Evolutionary conservation across 2,797 vertebrate species (phyloP).

Genomic region (Spatula versicolor): DNA sequence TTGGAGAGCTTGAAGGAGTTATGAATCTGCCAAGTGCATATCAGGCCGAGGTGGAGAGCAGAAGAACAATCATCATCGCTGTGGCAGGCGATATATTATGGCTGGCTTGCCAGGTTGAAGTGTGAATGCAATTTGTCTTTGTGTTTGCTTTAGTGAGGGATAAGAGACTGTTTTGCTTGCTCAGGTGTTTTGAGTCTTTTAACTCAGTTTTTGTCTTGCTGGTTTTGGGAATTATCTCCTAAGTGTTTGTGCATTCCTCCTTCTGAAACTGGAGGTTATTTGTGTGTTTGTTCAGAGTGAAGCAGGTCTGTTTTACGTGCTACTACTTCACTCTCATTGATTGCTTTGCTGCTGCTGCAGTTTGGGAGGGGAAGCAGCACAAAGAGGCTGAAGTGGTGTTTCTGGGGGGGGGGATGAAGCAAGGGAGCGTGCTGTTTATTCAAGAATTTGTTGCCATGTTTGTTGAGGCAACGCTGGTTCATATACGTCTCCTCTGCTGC

Average conservation of each 20-base stretch:
- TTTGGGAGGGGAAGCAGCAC: slow-evolving; percentile 40
- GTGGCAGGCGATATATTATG: slow-evolving; percentile 51
- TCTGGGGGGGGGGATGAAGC: not conserved
- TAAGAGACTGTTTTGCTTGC: slow-evolving; percentile 58
- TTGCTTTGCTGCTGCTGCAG: slow-evolving; percentile 47
- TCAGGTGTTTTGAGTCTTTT: slow-evolving; percentile 60
- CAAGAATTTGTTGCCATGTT: slow-evolving; percentile 24
- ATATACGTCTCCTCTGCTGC: not conserved
- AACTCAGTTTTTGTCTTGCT: slow-evolving; percentile 42
- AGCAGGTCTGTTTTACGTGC: slow-evolving; percentile 2
- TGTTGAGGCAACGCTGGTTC: not conserved
- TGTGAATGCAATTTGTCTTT: not conserved
- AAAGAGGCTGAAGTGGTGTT: slow-evolving; percentile 48
- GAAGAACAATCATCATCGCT: slow-evolving; percentile 19
- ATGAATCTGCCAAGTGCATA: slow-evolving; percentile 27
- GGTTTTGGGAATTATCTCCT: slow-evolving; percentile 47
- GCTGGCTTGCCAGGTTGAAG: slow-evolving; percentile 5
- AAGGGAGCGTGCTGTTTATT: slow-evolving; percentile 8
- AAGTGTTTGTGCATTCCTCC: slow-evolving; percentile 57
- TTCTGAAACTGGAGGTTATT: slow-evolving; percentile 35
- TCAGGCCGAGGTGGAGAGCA: slow-evolving; percentile 20
- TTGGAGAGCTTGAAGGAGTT: slow-evolving; percentile 41
- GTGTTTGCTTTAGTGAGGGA: slow-evolving; percentile 5
- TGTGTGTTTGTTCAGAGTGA: slow-evolving; percentile 56
- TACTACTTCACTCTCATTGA: slow-evolving; percentile 9